These are phyloP conservation scores for Phorcus lineatus DNA, from an alignment of 2,888 invertebrate genomes.

Conservation along the genomic window DNA sequence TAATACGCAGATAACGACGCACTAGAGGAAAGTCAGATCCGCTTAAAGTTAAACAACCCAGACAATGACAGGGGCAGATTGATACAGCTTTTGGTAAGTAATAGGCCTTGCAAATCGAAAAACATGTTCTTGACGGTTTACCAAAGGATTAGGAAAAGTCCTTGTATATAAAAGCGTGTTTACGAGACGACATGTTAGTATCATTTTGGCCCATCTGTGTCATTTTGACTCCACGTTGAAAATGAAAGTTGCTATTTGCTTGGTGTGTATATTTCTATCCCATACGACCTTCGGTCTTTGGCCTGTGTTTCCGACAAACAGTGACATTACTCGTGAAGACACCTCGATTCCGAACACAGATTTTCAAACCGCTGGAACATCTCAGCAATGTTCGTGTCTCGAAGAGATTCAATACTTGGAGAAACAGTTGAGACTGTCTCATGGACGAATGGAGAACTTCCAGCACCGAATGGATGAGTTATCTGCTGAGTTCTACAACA, in stretches of 20 bases:
- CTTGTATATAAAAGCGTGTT: not conserved
- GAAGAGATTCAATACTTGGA: not conserved
- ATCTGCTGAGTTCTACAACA: not conserved
- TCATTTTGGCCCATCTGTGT: not conserved
- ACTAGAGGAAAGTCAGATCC: not conserved
- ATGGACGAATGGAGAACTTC: constrained; percentile 11
- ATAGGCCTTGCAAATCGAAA: not conserved
- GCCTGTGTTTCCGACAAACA: not conserved
- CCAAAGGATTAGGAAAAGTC: not conserved
- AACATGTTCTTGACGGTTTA: not conserved
- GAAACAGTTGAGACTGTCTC: not conserved
- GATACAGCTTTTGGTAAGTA: not conserved
- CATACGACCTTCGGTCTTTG: not conserved
- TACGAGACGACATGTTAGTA: not conserved
- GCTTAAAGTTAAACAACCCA: not conserved
- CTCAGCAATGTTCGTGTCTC: not conserved
- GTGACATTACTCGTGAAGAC: not conserved
- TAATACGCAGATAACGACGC: not conserved
- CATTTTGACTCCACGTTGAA: not conserved
- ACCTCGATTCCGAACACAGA: not conserved
- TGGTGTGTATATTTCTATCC: not conserved
- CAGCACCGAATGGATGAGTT: constrained; percentile 10
- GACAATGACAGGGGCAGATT: not conserved
- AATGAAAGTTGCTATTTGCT: not conserved
- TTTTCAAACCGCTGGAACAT: not conserved